A percentile compares a stretch with the other conserved stretches of the same genome.
phyloP scores from a whole-genome alignment of 2,888 invertebrate species.

The Chrysodeixis includens region DNA sequence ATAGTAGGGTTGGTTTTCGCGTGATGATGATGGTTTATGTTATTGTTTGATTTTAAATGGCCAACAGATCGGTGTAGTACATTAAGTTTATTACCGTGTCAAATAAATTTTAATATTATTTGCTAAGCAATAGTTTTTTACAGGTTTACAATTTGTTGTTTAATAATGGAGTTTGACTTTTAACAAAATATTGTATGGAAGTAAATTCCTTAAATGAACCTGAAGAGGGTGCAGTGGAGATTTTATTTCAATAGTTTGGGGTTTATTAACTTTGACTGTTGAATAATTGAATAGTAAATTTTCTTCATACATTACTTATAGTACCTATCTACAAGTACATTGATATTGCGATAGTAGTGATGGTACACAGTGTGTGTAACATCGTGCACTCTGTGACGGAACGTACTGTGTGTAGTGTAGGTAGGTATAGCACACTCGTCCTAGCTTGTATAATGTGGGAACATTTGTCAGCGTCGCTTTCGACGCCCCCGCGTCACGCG shows the following conservation, averaged over 20 bases:
- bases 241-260: neutral
- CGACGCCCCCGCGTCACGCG: slow-evolving; percentile 33
- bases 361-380: no score
- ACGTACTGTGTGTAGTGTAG: neutral
- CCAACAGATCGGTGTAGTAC: no score
- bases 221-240: neutral
- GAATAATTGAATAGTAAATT: no score
- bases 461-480: slow-evolving; percentile 42
- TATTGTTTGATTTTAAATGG: no score
- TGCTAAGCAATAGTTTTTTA: no score
- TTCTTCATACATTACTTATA: no score
- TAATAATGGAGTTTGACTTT: neutral
- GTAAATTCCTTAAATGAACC: neutral
- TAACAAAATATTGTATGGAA: neutral
- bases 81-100: no score
- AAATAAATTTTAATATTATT: no score
- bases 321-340: neutral
- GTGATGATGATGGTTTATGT: no score
- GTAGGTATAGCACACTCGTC: neutral
- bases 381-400: neutral
- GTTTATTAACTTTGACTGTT: neutral
- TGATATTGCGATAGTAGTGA: neutral
- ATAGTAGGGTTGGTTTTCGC: no score
- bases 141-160: no score
- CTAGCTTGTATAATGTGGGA: slow-evolving; percentile 28